Percentiles rank a stretch among this genome's conserved stretches.
Conservation (phyloP, 2,797 vertebrate genomes). For the Aphelocoma californica region DNA sequence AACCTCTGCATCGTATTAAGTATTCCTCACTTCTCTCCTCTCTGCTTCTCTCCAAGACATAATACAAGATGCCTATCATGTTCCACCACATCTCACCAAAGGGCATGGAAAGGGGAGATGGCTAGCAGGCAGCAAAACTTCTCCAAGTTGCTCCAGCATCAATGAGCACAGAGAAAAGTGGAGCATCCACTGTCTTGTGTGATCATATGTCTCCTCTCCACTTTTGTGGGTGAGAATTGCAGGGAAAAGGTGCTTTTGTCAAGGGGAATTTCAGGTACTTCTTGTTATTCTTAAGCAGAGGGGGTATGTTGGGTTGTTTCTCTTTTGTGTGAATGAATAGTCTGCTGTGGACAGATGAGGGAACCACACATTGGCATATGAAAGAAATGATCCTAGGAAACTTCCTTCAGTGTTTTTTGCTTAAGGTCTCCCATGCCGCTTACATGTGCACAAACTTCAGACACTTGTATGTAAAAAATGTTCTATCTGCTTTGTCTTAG, state of each 20-base stretch:
- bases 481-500: background rate
- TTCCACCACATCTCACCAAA: background rate
- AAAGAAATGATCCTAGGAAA: background rate
- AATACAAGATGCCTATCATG: background rate
- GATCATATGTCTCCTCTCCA: background rate
- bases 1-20: slow-evolving; percentile 15
- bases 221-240: background rate
- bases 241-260: fast-evolving
- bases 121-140: background rate
- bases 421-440: background rate
- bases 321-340: background rate
- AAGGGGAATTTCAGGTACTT: background rate
- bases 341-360: background rate
- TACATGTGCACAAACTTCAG: background rate
- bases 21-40: background rate
- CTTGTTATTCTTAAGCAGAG: background rate
- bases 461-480: background rate
- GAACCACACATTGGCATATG: fast-evolving
- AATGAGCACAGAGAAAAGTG: background rate
- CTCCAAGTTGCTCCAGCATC: background rate
- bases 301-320: fast-evolving
- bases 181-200: background rate
- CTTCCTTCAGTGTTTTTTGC: background rate
- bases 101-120: background rate
- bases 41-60: background rate